phyloP scores from a whole-genome alignment of 2,888 invertebrate species.

The Phymatocera aterrima region DNA sequence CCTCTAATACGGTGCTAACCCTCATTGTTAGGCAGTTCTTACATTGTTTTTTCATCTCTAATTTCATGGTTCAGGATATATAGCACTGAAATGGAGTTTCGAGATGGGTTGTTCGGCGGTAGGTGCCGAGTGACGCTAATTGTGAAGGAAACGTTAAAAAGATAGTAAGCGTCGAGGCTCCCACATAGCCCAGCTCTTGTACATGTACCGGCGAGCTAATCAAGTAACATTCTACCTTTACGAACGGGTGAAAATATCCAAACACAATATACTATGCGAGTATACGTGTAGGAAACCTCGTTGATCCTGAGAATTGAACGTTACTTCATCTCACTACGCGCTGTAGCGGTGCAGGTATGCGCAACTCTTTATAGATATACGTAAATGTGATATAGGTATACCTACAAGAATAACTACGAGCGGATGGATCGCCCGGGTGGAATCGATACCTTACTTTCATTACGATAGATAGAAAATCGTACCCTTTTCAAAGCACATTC shows the following conservation, averaged over 20 bases:
- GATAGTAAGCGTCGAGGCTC: not conserved
- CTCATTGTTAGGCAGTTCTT: too few relatives aligned
- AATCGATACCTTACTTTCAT: not conserved
- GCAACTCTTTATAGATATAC: too few relatives aligned
- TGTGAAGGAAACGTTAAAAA: not conserved
- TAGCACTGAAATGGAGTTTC: too few relatives aligned
- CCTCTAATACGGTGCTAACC: too few relatives aligned
- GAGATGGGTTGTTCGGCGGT: not conserved
- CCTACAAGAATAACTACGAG: not conserved
- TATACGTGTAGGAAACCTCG: not conserved
- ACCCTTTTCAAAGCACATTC: slow-evolving; percentile 12
- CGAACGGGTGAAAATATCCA: not conserved
- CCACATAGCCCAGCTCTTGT: not conserved
- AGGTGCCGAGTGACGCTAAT: slow-evolving; percentile 5
- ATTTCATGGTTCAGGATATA: not conserved
- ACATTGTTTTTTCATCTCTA: not conserved
- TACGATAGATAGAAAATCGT: slow-evolving; percentile 12
- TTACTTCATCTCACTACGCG: slow-evolving; percentile 2
- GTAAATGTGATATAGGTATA: too few relatives aligned
- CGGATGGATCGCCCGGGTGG: not conserved
- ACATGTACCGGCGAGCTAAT: slow-evolving; percentile 4
- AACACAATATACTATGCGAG: too few relatives aligned
- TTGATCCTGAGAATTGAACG: not conserved
- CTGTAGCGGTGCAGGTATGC: too few relatives aligned
- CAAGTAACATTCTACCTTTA: slow-evolving; percentile 7